Evolutionary conservation across 2,113 vertebrate genomes (phyloP), one percentile per base, ranked within the genome.

Genomic region (Halichoeres trimaculatus): DNA sequence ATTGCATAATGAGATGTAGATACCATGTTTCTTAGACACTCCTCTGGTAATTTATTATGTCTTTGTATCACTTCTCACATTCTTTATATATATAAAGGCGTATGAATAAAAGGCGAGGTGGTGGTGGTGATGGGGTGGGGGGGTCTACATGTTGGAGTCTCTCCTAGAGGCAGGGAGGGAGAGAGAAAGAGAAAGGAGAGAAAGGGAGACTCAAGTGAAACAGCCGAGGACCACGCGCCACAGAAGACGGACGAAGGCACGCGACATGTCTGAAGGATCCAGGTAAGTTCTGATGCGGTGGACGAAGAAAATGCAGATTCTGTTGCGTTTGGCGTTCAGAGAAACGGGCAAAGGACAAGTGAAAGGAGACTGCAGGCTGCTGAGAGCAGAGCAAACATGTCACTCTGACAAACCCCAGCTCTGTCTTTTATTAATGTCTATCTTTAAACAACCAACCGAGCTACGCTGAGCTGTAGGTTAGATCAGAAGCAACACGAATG

Each of bases 251-350:
- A 88, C 23, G 78, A 75, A 89, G 84, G 76, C 84, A 88, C 71
- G 78, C 85, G 35, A 92, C 85, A 93, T 90, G 91, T 88, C 85
- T 93, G 86, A 1, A 67, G 68, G 89, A 92, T 85, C 61, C 93
- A 95, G 96, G 96, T 95, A 90, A 93, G 89, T 94, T 93, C 85
- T n/a, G 58, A 47, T 62, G 43, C 74, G 26, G 9, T 16, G n/a
- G 9, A 40, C 12, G 26, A 12, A 38, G 34, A 61, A 41, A 53
- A 47, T 26, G 5, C 19, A 16, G 9, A 36, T 47, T 45, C 8
- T 2, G 38, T 47, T 57, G 5, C 57, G 6, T 10, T 47, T 3
- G 19, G 10, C 68, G 26, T 20, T 8, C 8, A 52, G 0, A 40
- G 30, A 10, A 40, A 1, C 38, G 3, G 8, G 17, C 0, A 14